A percentile compares a stretch with the other conserved stretches of the same genome.
Conservation (phyloP, 2,113 vertebrate species). For the Eclectus roratus region DNA sequence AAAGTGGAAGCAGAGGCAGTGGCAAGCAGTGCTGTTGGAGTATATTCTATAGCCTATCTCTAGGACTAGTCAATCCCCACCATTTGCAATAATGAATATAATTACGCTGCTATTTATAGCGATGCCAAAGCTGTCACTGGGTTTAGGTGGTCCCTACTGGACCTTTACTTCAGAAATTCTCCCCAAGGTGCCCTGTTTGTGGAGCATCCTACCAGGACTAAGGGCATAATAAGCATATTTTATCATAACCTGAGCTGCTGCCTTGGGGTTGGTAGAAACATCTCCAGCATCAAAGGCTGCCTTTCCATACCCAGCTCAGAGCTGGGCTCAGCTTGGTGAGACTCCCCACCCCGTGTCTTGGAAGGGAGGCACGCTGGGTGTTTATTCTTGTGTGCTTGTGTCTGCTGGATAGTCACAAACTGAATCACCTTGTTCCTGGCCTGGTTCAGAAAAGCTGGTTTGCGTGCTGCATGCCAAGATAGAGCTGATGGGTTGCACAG, state of each 20-base stretch:
- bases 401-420: not conserved
- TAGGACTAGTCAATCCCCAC: not conserved
- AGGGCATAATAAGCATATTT: not conserved
- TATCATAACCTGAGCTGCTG: not conserved
- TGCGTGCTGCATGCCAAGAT: accelerated
- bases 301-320: not conserved
- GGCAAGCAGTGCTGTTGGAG: not conserved
- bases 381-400: not conserved
- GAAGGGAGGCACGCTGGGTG: no score
- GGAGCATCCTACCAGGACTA: not conserved
- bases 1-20: not conserved
- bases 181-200: not conserved
- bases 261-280: not conserved
- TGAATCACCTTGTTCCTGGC: not conserved
- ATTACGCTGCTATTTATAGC: not conserved
- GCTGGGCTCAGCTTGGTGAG: not conserved
- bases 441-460: not conserved
- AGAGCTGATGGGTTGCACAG: not conserved
- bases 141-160: not conserved
- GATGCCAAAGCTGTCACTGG: not conserved
- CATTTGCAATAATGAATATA: not conserved
- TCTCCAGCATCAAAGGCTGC: not conserved
- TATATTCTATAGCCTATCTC: no score
- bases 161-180: not conserved
- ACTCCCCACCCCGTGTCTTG: not conserved